These are phyloP conservation scores for Suncus etruscus DNA, from an alignment of 2,113 vertebrate genomes.

Conservation along the genomic window DNA sequence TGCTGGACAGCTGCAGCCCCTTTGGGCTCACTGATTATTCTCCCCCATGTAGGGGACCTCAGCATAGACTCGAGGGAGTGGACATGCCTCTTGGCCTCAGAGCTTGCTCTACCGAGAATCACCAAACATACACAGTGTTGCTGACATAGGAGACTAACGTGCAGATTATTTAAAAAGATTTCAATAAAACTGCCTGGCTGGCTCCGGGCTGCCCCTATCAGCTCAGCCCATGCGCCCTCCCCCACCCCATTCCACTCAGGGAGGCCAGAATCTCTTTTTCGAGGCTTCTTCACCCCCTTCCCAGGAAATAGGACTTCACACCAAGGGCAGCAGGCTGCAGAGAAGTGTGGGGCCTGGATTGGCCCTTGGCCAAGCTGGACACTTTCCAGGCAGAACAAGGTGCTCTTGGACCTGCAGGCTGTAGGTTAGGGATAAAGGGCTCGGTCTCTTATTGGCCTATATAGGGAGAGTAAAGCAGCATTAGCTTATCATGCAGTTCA, in stretches of 20 bases:
- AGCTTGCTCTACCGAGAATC: conserved; percentile 57
- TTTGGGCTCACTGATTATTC: conserved; percentile 39
- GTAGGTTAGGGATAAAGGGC: not conserved
- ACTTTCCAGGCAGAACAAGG: not conserved
- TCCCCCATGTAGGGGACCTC: conserved; percentile 55
- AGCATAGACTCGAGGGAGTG: conserved; percentile 63
- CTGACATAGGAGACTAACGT: conserved; percentile 80
- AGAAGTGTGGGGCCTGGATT: not conserved
- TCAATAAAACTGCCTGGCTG: conserved; percentile 86
- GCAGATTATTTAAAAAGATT: conserved; percentile 83
- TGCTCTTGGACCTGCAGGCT: not conserved
- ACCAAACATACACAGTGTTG: conserved; percentile 74
- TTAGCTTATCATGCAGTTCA: not conserved
- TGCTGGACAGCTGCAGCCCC: conserved; percentile 55
- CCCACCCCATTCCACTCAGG: not conserved
- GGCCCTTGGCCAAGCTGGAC: not conserved
- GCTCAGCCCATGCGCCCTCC: conserved; percentile 71
- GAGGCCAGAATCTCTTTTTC: conserved; percentile 25
- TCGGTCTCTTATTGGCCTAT: not conserved
- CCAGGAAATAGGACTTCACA: not conserved
- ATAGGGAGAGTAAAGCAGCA: conserved; percentile 39
- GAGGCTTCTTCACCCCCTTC: conserved; percentile 7
- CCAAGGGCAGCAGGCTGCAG: conserved; percentile 3
- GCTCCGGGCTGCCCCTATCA: conserved; percentile 80
- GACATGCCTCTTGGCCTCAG: conserved; percentile 62